phyloP scores from a whole-genome alignment of 2,113 vertebrate species.

The Gnathochromis pfefferi region DNA sequence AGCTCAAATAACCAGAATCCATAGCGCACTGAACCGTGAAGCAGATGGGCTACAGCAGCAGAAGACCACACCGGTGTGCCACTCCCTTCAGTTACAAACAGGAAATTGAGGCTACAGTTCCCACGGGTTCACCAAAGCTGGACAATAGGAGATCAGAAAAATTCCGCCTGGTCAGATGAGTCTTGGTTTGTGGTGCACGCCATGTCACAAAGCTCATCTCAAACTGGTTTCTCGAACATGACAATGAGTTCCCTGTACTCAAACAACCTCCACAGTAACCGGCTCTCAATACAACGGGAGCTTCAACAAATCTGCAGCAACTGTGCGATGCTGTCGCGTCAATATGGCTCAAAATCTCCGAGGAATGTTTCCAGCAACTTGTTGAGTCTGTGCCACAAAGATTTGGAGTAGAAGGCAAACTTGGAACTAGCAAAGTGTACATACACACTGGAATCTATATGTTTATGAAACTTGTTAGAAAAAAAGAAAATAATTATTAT shows the following conservation, averaged over 20 bases:
- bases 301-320: background rate
- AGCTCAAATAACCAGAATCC: background rate
- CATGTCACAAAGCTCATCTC: background rate
- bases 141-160: background rate
- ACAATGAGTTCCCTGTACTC: background rate
- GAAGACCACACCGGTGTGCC: background rate
- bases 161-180: accelerated
- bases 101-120: background rate
- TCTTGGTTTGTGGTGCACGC: background rate
- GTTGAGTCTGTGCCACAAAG: background rate
- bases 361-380: background rate
- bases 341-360: background rate
- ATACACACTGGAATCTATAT: background rate
- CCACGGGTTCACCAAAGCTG: accelerated
- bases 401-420: background rate
- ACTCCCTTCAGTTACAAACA: background rate
- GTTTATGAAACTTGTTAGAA: background rate
- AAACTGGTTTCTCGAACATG: background rate
- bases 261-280: background rate
- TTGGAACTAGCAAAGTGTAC: background rate
- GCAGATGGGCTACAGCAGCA: background rate
- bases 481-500: accelerated
- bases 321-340: background rate
- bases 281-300: accelerated
- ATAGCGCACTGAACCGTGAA: accelerated